phyloP scores from a whole-genome alignment of 1,140 invertebrate genomes.

The Bombus consobrinus region DNA sequence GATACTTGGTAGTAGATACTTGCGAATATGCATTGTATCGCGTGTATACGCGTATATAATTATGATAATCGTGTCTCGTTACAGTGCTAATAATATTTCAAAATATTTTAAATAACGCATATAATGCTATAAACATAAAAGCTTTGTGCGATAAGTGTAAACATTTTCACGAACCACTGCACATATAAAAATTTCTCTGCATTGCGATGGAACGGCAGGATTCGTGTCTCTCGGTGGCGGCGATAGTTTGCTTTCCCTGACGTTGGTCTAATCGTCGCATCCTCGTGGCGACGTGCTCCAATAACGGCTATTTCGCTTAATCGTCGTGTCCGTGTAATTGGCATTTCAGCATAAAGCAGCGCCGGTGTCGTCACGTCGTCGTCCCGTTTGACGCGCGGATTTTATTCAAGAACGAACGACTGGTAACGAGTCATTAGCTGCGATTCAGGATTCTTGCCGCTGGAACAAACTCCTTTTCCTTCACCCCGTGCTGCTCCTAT shows the following conservation, averaged over 20 bases:
- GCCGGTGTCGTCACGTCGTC: slow-evolving; percentile 27
- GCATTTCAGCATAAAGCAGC: slow-evolving; percentile 7
- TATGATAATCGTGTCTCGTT: no score
- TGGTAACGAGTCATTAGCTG: slow-evolving; percentile 67
- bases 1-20: not conserved
- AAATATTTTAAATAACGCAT: no score
- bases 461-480: slow-evolving; percentile 64
- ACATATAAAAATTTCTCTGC: not conserved
- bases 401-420: slow-evolving; percentile 52
- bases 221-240: not conserved
- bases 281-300: slow-evolving; percentile 7
- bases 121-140: not conserved
- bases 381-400: slow-evolving; percentile 34
- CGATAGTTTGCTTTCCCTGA: not conserved
- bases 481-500: slow-evolving; percentile 46
- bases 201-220: not conserved
- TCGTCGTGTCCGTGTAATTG: slow-evolving; percentile 38
- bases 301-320: slow-evolving; percentile 40
- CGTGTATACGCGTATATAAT: no score
- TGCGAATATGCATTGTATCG: no score
- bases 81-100: no score
- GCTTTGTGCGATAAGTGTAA: not conserved
- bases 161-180: not conserved
- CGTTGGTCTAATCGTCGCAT: slow-evolving; percentile 13
- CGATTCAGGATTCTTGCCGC: slow-evolving; percentile 67